Evolutionary conservation across 2,797 vertebrate genomes (phyloP).

Genomic region (Macrochelys suwanniensis): DNA sequence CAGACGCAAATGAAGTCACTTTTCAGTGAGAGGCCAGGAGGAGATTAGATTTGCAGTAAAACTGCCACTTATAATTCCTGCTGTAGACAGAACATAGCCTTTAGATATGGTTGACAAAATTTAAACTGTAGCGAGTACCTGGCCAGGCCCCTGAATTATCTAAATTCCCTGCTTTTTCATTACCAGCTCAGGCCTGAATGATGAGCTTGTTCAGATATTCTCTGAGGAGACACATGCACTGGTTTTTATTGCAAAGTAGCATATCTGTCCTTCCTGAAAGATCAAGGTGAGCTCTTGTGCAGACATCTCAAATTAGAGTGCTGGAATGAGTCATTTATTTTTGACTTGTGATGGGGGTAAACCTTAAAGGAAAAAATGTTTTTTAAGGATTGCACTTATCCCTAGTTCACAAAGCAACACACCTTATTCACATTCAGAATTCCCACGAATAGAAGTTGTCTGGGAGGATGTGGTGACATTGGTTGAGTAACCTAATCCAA

Average conservation of each 20-base stretch:
- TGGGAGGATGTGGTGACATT: not conserved
- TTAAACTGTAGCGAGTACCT: fast-evolving
- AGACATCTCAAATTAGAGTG: fast-evolving
- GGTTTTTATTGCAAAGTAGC: not conserved
- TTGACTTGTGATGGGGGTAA: not conserved
- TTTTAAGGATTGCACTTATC: not conserved
- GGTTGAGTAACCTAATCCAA: not conserved
- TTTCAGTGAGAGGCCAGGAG: not conserved
- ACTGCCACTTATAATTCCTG: fast-evolving
- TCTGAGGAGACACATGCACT: fast-evolving
- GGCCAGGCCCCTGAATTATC: not conserved
- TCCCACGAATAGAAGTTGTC: not conserved
- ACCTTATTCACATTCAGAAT: not conserved
- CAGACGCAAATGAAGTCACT: fast-evolving
- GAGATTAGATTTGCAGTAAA: fast-evolving
- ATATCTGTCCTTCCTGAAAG: fast-evolving
- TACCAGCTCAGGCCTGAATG: fast-evolving
- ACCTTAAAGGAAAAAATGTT: fast-evolving
- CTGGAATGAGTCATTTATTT: not conserved
- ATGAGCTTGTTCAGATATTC: fast-evolving
- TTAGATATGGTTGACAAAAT: fast-evolving
- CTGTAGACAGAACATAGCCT: not conserved
- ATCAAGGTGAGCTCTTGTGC: not conserved
- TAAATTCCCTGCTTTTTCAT: fast-evolving
- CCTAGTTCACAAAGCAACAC: not conserved